Conservation (phyloP, 2,797 vertebrate species). For the Ambastaia sidthimunki region DNA sequence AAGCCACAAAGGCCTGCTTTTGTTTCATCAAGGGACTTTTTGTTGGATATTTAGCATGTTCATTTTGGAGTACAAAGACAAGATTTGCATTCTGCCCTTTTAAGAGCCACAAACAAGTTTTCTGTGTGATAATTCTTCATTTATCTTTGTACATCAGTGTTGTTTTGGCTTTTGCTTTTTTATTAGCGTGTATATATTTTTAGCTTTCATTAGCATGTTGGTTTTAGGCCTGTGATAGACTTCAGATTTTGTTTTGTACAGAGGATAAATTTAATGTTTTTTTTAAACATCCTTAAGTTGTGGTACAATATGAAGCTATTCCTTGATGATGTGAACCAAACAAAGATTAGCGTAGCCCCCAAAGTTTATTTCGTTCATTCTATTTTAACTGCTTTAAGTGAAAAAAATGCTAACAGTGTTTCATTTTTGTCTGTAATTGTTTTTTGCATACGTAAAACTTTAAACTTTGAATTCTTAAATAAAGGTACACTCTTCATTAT, state of each 20-base stretch:
- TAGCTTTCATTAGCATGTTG: slow-evolving; percentile 63
- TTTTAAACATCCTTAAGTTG: slow-evolving; percentile 27
- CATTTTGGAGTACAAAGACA: slow-evolving; percentile 19
- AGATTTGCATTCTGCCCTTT: slow-evolving; percentile 26
- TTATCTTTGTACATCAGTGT: slow-evolving; percentile 59
- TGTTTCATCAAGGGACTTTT: slow-evolving; percentile 64
- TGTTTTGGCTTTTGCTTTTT: slow-evolving; percentile 60
- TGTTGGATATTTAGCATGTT: slow-evolving; percentile 53
- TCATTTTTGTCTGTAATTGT: slow-evolving; percentile 24
- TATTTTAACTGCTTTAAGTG: slow-evolving; percentile 26
- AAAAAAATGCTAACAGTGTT: neutral
- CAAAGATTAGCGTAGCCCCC: slow-evolving; percentile 12
- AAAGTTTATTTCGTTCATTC: slow-evolving; percentile 24
- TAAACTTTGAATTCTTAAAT: slow-evolving; percentile 24
- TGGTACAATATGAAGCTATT: slow-evolving; percentile 23
- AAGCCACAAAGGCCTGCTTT: slow-evolving; percentile 40
- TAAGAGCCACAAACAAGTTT: slow-evolving; percentile 7
- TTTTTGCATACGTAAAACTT: slow-evolving; percentile 38
- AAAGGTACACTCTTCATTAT: slow-evolving; percentile 32
- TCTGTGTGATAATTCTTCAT: slow-evolving; percentile 47
- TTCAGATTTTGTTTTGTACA: slow-evolving; percentile 45
- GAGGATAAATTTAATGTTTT: slow-evolving; percentile 12
- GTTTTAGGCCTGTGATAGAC: slow-evolving; percentile 48
- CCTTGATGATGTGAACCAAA: slow-evolving; percentile 43
- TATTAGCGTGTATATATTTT: slow-evolving; percentile 74